Evolutionary conservation across 2,113 vertebrate species (phyloP), one percentile per base, ranked within the genome.

Genomic region (Ibidorhyncha struthersii): DNA sequence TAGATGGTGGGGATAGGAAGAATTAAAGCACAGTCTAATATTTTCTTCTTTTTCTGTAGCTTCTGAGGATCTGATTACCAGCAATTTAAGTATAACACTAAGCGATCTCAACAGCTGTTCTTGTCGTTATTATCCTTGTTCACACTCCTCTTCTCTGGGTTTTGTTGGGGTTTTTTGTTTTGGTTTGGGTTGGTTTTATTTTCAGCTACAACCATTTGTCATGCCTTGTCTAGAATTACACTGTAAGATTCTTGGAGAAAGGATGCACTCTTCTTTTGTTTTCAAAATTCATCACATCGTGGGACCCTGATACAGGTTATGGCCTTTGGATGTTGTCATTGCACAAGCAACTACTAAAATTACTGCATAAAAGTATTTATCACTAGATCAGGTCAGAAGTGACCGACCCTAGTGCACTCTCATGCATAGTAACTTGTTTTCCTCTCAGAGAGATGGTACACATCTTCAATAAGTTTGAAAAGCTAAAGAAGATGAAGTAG

Each of bases 71-170:
- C 41, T 25, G 20, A 34, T 47, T 76, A 76, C 3, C 10, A 76
- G 14, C 4, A 83, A 70, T 8, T 45, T 56, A 52, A 62, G 13
- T 4, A 0, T n/a, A 66, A 58, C 2, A 30, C 30, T 52, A 29
- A 59, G 8, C n/a, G 8, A 32, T 49, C 69, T 21, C 36, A 59
- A 32, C 20, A 66, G 21, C 14, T 66, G 12, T 27, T 69, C 32
- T 72, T 53, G 12, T 47, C 23, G 34, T 12, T 56, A 9, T 53
- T 32, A 25, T 18, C 8, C 9, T 63, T 82, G 8, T 41, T 41
- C 14, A 8, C 14, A 14, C 1, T 56, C 1, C 3, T 66, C 5
- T 55, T 73, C 9, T 63, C 8, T 14, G 0, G 7, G 21, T 38
- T 53, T 32, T 34, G 21, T 6, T 36, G 19, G 4, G 6, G 16